Conservation (phyloP, 2,888 invertebrate species). For the Plebejus anna region DNA sequence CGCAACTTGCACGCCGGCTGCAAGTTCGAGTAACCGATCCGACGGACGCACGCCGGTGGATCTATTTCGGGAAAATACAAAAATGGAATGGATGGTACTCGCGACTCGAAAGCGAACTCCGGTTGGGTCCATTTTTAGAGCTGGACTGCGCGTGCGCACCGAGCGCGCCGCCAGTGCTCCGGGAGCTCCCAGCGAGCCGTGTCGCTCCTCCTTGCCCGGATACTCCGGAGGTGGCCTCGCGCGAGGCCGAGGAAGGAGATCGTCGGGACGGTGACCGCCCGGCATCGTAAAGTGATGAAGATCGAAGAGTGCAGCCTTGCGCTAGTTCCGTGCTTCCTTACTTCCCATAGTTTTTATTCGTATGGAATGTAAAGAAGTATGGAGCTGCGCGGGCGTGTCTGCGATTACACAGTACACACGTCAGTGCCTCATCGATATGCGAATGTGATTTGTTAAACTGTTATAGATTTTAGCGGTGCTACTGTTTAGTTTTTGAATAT, state of each 20-base stretch:
- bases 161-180: constrained; percentile 70
- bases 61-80: constrained; percentile 90
- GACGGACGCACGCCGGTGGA: constrained; percentile 75
- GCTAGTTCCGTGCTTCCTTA: constrained; percentile 97
- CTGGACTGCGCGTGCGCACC: constrained; percentile 77
- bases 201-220: constrained; percentile 58
- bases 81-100: constrained; percentile 85
- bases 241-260: constrained; percentile 34
- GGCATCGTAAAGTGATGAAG: constrained; percentile 45
- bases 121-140: constrained; percentile 79
- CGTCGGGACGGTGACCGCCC: constrained; percentile 38
- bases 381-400: constrained; percentile 84
- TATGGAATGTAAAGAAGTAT: constrained; percentile 99
- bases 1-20: constrained; percentile 69
- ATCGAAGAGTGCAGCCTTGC: constrained; percentile 71
- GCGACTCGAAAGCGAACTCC: constrained; percentile 76
- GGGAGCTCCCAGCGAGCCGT: constrained; percentile 71
- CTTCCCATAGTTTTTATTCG: constrained; percentile 93
- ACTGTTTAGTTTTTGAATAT: neutral
- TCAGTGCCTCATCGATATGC: constrained; percentile 34
- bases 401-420: constrained; percentile 45
- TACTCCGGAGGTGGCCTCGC: constrained; percentile 53
- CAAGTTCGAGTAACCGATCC: constrained; percentile 78
- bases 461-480: constrained; percentile 23
- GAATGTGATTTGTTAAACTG: constrained; percentile 32